Base-by-base conservation (phyloP, 2,113 vertebrate species). In the Leptobrachium leishanense region DNA sequence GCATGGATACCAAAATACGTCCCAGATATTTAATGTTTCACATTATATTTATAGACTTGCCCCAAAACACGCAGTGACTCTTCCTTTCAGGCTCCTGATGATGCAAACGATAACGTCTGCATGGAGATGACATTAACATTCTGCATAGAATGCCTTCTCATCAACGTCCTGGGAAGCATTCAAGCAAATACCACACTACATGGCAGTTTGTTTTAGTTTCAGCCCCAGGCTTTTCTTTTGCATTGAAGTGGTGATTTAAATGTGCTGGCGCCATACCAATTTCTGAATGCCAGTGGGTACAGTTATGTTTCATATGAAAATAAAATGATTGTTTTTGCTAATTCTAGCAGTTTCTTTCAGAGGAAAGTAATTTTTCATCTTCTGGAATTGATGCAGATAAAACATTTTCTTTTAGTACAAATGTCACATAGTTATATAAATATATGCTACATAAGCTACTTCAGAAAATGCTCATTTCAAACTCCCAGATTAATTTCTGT, bases 151-250 rank as follows among this genome's bases (percentile, higher is more conserved):
- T 41, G 57, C 62, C 10, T 31, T 66, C 42, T 66, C 69, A 72
- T 50, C 69, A 39, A 59, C 40, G 70, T 79, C 69, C 77, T 73
- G 70, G 43, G 63, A 55, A 66, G 63, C 72, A 79, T 70, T 62
- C 46, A 4, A 13, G 13, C 6, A 64, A 50, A 43, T 72, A 72
- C 42, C 63, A 55, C 39, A 72, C 9, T 15, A 59, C 55, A 10
- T 15, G 20, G 53, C 13, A 53, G 10, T 41, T 7, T 31, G n/a
- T 68, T 41, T 31, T 41, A 79, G 43, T n/a, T 73, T 13, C 46
- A 57, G 43, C 62, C 70, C 63, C 6, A 20, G 39, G 68, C 9
- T 70, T n/a, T 6, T 20, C n/a, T 57, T 20, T 57, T 20, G 5
- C 57, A 63, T 2, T 42, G 13, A 78, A 50, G n/a, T 71, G 54